Conservation (phyloP, 2,888 invertebrate genomes). For the Chrysodeixis includens region DNA sequence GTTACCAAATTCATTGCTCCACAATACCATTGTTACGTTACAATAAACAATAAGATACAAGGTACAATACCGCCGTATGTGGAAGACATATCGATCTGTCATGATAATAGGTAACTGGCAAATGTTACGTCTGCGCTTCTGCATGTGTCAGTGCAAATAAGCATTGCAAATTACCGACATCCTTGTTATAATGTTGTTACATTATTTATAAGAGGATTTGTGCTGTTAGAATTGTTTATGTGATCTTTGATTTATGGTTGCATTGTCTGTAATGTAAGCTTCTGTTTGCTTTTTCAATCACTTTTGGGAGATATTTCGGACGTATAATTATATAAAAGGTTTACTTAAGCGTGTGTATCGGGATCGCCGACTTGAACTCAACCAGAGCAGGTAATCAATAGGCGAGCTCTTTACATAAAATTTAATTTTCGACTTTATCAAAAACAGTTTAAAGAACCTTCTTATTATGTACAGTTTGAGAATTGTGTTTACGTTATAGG, state of each 20-base stretch:
- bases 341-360: too few relatives aligned
- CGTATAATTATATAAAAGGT: too few relatives aligned
- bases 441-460: too few relatives aligned
- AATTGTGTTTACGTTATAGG: too few relatives aligned
- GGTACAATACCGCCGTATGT: neutral
- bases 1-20: constrained; percentile 9
- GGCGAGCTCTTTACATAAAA: too few relatives aligned
- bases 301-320: too few relatives aligned
- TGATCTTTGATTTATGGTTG: neutral
- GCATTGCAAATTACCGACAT: constrained; percentile 30
- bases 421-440: too few relatives aligned
- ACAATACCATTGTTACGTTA: constrained; percentile 11
- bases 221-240: neutral
- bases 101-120: constrained; percentile 7
- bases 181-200: constrained; percentile 9
- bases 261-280: neutral
- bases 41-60: neutral
- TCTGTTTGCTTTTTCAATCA: neutral
- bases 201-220: constrained; percentile 14
- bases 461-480: too few relatives aligned
- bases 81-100: constrained; percentile 19
- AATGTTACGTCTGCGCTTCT: constrained; percentile 9
- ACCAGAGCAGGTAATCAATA: too few relatives aligned
- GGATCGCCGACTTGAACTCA: too few relatives aligned
- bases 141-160: constrained; percentile 26